Conservation (phyloP, 2,113 vertebrate genomes). For the Xiphophorus maculatus region DNA sequence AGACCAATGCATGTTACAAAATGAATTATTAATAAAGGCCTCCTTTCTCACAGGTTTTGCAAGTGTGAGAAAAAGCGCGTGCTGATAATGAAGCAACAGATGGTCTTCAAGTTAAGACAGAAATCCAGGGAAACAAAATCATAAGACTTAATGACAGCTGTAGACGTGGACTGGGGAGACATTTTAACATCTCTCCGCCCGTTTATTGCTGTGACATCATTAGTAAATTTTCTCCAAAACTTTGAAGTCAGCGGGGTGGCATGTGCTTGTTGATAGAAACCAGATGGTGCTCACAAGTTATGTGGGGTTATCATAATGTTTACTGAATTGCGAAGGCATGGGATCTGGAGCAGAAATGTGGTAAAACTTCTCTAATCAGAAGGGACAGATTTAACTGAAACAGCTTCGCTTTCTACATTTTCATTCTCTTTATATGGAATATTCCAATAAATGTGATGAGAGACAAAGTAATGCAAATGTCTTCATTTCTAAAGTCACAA, state of each 20-base stretch:
- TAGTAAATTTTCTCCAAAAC: constrained; percentile 48
- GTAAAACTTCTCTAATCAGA: constrained; percentile 11
- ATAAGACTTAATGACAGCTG: constrained; percentile 38
- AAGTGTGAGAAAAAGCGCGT: constrained; percentile 5
- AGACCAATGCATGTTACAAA: constrained; percentile 35
- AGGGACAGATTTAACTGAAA: neutral
- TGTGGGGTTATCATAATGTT: constrained; percentile 52
- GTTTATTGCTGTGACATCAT: constrained; percentile 68
- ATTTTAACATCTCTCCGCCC: constrained; percentile 27
- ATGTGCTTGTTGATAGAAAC: constrained; percentile 60
- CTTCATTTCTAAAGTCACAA: neutral
- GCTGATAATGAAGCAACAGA: constrained; percentile 51
- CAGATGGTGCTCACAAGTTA: constrained; percentile 65
- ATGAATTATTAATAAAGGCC: constrained; percentile 68
- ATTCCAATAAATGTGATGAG: constrained; percentile 2
- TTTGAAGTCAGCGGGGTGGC: constrained; percentile 56
- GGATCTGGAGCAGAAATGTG: constrained; percentile 55
- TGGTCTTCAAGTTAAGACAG: constrained; percentile 36
- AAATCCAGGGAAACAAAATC: constrained; percentile 29
- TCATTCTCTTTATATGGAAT: constrained; percentile 34
- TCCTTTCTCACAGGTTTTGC: constrained; percentile 11
- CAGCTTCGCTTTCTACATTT: constrained; percentile 15
- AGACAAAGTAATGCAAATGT: constrained; percentile 2
- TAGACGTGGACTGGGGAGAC: constrained; percentile 36
- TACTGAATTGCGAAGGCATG: constrained; percentile 30